Evolutionary conservation across 2,797 vertebrate genomes (phyloP).

Genomic region (Borostomias antarcticus): DNA sequence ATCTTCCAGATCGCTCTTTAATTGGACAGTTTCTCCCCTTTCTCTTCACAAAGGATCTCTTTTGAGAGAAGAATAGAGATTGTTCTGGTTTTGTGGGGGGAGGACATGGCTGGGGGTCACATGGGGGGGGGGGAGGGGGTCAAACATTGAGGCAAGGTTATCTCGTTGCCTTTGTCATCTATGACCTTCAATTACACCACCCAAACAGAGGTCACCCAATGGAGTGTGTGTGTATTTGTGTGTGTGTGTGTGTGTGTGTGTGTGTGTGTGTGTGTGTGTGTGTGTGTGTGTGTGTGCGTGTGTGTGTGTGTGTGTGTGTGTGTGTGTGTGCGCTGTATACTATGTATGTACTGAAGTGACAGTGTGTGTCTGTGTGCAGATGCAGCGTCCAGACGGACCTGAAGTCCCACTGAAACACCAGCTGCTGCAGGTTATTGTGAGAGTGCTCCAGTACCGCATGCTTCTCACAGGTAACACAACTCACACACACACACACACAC

Average conservation of each 20-base stretch:
- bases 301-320: slow-evolving; percentile 21
- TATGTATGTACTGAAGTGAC: background rate
- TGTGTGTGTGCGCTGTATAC: slow-evolving; percentile 13
- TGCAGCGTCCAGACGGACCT: slow-evolving; percentile 73
- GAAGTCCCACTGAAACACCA: slow-evolving; percentile 85
- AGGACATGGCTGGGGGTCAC: slow-evolving; percentile 60
- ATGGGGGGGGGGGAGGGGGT: too few relatives aligned
- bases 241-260: background rate
- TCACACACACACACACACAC: background rate
- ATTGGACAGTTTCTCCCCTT: slow-evolving; percentile 64
- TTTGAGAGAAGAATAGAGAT: slow-evolving; percentile 59
- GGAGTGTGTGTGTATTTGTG: slow-evolving; percentile 7
- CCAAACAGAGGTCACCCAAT: slow-evolving; percentile 20
- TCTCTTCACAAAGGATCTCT: slow-evolving; percentile 66
- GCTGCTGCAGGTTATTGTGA: slow-evolving; percentile 89
- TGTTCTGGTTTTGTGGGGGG: slow-evolving; percentile 41
- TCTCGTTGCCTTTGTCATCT: slow-evolving; percentile 22
- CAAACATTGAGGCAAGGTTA: background rate
- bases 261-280: slow-evolving; percentile 7
- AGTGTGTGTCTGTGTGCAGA: slow-evolving; percentile 53
- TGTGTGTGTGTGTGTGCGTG: slow-evolving; percentile 7
- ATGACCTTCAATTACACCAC: slow-evolving; percentile 51
- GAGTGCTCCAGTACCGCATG: slow-evolving; percentile 92
- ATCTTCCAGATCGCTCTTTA: slow-evolving; percentile 70
- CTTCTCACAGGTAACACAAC: slow-evolving; percentile 98